phyloP scores from a whole-genome alignment of 2,797 vertebrate species.

The Halcyon leucocephala region DNA sequence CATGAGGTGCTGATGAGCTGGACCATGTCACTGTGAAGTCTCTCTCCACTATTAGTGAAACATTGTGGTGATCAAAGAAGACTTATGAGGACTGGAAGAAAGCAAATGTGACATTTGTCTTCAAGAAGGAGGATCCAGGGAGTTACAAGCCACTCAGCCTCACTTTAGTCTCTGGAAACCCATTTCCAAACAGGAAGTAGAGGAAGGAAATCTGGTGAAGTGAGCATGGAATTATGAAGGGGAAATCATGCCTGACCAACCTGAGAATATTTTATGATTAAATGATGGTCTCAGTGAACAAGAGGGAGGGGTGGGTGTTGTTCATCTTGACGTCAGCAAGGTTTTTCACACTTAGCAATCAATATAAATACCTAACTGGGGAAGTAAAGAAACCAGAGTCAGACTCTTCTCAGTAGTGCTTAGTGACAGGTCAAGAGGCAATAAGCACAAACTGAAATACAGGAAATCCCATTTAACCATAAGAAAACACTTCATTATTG shows the following conservation, averaged over 20 bases:
- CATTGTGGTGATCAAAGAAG: rapidly evolving
- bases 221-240: background rate
- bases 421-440: background rate
- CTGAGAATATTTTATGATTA: background rate
- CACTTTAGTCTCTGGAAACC: background rate
- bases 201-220: background rate
- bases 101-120: background rate
- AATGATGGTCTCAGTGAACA: background rate
- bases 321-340: background rate
- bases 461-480: background rate
- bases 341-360: background rate
- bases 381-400: background rate
- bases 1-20: background rate
- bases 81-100: background rate
- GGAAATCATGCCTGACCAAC: background rate
- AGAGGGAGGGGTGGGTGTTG: background rate
- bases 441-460: no score
- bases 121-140: background rate
- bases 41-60: background rate
- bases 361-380: background rate
- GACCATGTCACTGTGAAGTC: rapidly evolving
- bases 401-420: background rate
- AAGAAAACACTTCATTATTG: background rate
- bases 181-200: background rate
- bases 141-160: background rate